A percentile compares a stretch with the other conserved stretches of the same genome.
Conservation (phyloP, 2,888 invertebrate species). For the Drosophila multiciliata region DNA sequence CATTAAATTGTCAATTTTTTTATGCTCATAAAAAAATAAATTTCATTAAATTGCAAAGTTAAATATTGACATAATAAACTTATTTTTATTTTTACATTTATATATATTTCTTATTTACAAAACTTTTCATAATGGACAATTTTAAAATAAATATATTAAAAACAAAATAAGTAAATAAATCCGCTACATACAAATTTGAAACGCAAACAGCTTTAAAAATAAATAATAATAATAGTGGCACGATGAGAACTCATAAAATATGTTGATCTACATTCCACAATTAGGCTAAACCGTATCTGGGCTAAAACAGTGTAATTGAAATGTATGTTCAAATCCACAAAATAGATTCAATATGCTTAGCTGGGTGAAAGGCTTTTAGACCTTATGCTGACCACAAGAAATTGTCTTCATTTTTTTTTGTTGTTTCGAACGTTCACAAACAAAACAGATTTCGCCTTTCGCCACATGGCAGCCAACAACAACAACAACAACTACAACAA, state of each 20-base stretch:
- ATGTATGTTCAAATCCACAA: not conserved
- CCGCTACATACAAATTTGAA: not conserved
- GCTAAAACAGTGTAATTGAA: constrained; percentile 5
- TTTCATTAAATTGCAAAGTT: no score
- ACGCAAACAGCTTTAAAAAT: not conserved
- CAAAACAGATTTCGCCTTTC: constrained; percentile 53
- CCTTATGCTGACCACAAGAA: constrained; percentile 47
- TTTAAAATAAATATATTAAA: not conserved
- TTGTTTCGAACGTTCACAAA: constrained; percentile 6
- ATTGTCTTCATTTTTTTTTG: constrained; percentile 26
- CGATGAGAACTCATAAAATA: not conserved
- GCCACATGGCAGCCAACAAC: constrained; percentile 23
- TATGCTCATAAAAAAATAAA: no score
- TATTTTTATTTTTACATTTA: no score
- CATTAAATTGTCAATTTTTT: no score
- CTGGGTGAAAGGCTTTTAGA: constrained; percentile 41
- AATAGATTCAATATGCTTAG: constrained; percentile 1
- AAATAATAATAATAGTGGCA: not conserved
- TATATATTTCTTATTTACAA: no score
- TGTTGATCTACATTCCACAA: not conserved
- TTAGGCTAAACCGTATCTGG: not conserved
- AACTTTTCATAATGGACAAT: not conserved
- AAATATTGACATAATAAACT: no score
- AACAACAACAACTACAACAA: constrained; percentile 2
- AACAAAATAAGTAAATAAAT: not conserved